A percentile compares a stretch with the other conserved stretches of the same genome.
phyloP scores from a whole-genome alignment of 2,113 vertebrate species.

The Pardalotus punctatus region DNA sequence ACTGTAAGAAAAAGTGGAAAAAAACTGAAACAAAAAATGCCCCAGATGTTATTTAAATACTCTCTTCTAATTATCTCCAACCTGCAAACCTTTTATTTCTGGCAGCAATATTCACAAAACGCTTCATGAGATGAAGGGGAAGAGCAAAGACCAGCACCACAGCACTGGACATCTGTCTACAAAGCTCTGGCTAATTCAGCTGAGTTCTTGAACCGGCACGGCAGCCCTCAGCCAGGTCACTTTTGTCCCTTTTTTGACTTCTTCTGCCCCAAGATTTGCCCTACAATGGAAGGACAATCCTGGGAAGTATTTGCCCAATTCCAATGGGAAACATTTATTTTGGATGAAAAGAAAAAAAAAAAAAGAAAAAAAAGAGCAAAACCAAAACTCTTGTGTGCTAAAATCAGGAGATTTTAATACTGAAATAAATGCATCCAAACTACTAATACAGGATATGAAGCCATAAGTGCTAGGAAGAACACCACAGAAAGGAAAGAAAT shows the following conservation, averaged over 20 bases:
- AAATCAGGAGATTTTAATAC: neutral
- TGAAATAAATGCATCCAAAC: neutral
- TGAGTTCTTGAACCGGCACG: accelerated
- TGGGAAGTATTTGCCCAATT: neutral
- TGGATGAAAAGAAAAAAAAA: neutral
- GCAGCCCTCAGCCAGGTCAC: neutral
- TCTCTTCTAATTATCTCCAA: neutral
- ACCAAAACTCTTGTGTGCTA: neutral
- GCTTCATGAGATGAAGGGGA: neutral
- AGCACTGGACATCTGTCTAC: neutral
- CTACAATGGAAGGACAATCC: neutral
- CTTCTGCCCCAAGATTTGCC: neutral
- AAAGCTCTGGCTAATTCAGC: neutral
- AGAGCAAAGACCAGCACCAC: neutral
- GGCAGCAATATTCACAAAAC: neutral
- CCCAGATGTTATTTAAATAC: neutral
- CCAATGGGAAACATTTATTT: neutral
- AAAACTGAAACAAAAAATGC: neutral
- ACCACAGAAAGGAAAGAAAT: neutral
- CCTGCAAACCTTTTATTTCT: neutral
- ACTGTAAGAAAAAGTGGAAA: neutral
- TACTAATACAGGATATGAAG: neutral
- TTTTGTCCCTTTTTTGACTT: neutral
- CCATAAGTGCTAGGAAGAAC: neutral
- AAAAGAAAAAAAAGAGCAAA: neutral